These are phyloP conservation scores for Parnassius orleans DNA, from an alignment of 2,888 invertebrate species.

Conservation along the genomic window DNA sequence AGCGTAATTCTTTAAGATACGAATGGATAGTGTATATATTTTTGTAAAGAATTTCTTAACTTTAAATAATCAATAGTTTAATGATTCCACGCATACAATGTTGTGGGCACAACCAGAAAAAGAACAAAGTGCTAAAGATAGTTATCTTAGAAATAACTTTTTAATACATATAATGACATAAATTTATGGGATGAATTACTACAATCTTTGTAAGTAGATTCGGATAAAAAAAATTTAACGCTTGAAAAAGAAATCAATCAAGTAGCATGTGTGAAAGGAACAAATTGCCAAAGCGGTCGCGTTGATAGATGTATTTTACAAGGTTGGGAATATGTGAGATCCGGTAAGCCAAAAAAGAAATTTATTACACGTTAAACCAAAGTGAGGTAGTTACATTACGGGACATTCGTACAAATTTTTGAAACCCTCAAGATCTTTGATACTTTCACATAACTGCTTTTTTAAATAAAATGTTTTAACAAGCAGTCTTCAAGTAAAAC, in stretches of 20 bases:
- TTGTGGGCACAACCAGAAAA: no score
- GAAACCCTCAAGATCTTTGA: not conserved
- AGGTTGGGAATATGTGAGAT: conserved; percentile 25
- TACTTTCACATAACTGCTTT: not conserved
- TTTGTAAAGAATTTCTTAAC: no score
- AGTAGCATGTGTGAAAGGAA: conserved; percentile 24
- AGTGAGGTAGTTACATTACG: not conserved
- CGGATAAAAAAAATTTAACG: not conserved
- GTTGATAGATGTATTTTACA: conserved; percentile 28
- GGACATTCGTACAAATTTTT: not conserved
- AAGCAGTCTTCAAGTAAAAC: not conserved
- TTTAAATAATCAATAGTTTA: no score
- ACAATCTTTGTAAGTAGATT: no score
- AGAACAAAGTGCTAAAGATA: no score
- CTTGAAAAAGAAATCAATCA: conserved; percentile 24
- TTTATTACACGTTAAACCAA: conserved; percentile 18
- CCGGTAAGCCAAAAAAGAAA: conserved; percentile 27
- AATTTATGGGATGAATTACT: no score
- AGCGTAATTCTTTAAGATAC: no score
- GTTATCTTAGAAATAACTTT: no score
- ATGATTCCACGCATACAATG: no score
- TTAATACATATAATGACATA: no score
- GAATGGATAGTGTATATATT: no score
- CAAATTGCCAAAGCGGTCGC: conserved; percentile 25
- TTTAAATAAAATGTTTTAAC: not conserved